Conservation (phyloP, 1,140 invertebrate species). For the Megalopta genalis region DNA sequence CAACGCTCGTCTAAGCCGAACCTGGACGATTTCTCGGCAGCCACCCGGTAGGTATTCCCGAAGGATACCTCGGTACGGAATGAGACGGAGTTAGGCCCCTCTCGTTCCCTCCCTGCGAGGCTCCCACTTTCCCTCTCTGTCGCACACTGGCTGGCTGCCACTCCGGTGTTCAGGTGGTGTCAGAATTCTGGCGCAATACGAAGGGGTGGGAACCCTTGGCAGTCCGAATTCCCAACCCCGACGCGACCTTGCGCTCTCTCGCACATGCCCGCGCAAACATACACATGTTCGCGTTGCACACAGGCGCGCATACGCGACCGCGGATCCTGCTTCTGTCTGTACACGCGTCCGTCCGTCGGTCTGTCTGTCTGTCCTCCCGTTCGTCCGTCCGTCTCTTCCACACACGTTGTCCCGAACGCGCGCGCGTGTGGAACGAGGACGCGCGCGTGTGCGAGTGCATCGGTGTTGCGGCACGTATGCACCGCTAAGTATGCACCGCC, state of each 20-base stretch:
- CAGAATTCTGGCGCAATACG: slow-evolving; percentile 59
- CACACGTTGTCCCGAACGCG: background rate
- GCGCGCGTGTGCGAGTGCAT: background rate
- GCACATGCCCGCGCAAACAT: slow-evolving; percentile 48
- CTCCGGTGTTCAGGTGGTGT: slow-evolving; percentile 51
- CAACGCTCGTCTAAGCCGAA: no score
- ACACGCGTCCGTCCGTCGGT: background rate
- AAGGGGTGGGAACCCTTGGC: slow-evolving; percentile 72
- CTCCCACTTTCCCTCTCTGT: slow-evolving; percentile 20
- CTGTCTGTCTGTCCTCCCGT: background rate
- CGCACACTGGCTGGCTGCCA: slow-evolving; percentile 9
- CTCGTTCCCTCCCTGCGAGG: slow-evolving; percentile 2
- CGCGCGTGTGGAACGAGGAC: no score
- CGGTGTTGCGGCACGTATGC: slow-evolving; percentile 35
- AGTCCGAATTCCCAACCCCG: slow-evolving; percentile 71
- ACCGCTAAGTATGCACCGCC: slow-evolving; percentile 52
- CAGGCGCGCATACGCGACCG: slow-evolving; percentile 9
- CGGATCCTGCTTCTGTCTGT: background rate
- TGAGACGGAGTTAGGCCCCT: slow-evolving; percentile 33
- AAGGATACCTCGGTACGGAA: slow-evolving; percentile 54
- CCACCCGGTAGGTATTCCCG: slow-evolving; percentile 60
- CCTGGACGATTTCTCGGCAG: background rate
- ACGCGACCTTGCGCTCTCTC: slow-evolving; percentile 56
- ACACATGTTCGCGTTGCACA: no score
- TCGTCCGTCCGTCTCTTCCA: background rate